Conservation (phyloP, 2,113 vertebrate genomes). For the Pelecanoides urinatrix region DNA sequence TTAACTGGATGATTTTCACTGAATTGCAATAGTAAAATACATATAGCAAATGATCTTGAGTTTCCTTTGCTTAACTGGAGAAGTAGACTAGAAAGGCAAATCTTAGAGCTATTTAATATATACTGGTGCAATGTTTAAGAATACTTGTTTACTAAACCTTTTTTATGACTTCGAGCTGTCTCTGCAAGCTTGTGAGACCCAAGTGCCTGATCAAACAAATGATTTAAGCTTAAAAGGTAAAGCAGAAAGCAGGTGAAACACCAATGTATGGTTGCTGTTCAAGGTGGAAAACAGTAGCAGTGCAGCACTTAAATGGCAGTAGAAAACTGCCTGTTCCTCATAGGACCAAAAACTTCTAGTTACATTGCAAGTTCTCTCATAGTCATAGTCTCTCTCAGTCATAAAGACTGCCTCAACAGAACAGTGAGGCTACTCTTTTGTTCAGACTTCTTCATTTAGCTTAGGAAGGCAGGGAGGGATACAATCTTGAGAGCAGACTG, state of each 20-base stretch:
- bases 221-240: not conserved
- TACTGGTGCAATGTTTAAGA: not conserved
- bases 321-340: not conserved
- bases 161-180: not conserved
- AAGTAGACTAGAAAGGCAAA: not conserved
- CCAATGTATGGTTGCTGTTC: not conserved
- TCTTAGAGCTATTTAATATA: not conserved
- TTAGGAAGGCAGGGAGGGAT: not conserved
- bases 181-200: not conserved
- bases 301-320: not conserved
- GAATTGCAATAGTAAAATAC: not conserved
- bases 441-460: not conserved
- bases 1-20: not conserved
- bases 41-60: not conserved
- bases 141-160: not conserved
- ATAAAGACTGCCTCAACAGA: not conserved
- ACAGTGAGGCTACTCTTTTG: not conserved
- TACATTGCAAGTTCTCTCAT: not conserved
- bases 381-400: too few species aligned
- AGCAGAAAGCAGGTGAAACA: not conserved
- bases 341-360: not conserved
- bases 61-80: not conserved
- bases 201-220: not conserved
- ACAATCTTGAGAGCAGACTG: not conserved
- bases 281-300: not conserved